A percentile compares a stretch with the other conserved stretches of the same genome.
Conservation (phyloP, 2,888 invertebrate species). For the Cephus nigrinus region DNA sequence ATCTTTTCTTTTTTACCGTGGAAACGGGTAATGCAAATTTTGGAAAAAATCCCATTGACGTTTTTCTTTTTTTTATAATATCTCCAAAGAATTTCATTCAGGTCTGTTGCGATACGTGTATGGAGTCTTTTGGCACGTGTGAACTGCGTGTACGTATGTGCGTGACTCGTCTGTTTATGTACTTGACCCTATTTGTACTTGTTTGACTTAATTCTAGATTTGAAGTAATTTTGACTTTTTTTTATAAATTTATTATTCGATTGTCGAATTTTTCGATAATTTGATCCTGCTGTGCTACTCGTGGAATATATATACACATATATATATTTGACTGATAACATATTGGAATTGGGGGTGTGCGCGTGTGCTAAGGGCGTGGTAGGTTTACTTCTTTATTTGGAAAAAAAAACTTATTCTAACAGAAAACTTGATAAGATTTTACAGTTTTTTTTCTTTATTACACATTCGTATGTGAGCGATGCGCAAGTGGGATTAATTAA, state of each 20-base stretch:
- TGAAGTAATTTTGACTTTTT: background rate
- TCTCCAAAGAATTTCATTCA: background rate
- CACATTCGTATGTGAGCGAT: background rate
- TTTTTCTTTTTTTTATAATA: background rate
- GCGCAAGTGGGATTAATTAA: too few species aligned
- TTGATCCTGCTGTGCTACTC: background rate
- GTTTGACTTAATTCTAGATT: background rate
- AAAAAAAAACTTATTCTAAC: background rate
- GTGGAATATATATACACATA: background rate
- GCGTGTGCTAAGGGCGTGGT: constrained; percentile 19
- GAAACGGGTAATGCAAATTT: background rate
- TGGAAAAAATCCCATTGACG: background rate
- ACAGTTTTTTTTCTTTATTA: background rate
- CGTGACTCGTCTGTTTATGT: background rate
- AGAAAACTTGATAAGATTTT: background rate
- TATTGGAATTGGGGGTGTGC: background rate
- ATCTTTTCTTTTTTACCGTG: constrained; percentile 2
- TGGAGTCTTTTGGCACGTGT: background rate
- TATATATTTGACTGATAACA: background rate
- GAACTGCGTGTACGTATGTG: background rate
- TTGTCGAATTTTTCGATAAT: background rate
- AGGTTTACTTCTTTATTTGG: constrained; percentile 12
- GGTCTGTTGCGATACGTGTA: background rate
- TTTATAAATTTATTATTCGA: background rate
- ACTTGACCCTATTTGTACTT: background rate